phyloP scores from a whole-genome alignment of 1,140 invertebrate genomes.

The Brachionus koreanus region DNA sequence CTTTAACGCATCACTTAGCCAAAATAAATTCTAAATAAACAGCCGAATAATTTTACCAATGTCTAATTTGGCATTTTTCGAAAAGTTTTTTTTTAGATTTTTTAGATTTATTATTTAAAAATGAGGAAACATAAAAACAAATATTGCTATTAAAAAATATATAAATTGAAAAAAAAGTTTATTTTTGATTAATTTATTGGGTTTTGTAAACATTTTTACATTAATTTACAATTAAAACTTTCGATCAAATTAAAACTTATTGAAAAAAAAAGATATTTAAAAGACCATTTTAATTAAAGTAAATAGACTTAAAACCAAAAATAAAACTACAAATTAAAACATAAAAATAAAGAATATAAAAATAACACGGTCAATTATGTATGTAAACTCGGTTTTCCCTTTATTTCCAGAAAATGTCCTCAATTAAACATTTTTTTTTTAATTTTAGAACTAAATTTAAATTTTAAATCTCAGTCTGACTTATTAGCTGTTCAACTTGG shows the following conservation, averaged over 20 bases:
- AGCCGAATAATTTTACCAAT: too few relatives aligned
- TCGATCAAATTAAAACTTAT: conserved; percentile 1
- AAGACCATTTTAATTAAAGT: conserved; percentile 16
- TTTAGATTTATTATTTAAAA: neutral
- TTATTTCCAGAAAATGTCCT: neutral
- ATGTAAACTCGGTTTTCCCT: neutral
- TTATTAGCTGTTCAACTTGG: neutral
- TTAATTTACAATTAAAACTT: conserved; percentile 31
- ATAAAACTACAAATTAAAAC: conserved; percentile 8
- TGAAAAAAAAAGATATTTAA: neutral
- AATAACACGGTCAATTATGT: neutral
- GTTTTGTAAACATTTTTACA: conserved; percentile 13
- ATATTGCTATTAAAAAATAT: neutral
- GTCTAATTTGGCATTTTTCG: too few relatives aligned
- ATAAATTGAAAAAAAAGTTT: neutral
- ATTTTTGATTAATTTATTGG: conserved; percentile 19
- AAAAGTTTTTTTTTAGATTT: too few relatives aligned
- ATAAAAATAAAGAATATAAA: conserved; percentile 1
- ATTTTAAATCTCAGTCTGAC: conserved; percentile 20
- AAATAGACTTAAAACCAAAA: conserved; percentile 8
- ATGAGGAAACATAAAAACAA: neutral
- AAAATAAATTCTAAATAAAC: too few relatives aligned
- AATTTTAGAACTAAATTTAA: neutral
- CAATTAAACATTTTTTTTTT: neutral
- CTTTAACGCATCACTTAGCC: neutral